These are phyloP conservation scores for Eulithis testata DNA, from an alignment of 2,888 invertebrate genomes.

Conservation along the genomic window DNA sequence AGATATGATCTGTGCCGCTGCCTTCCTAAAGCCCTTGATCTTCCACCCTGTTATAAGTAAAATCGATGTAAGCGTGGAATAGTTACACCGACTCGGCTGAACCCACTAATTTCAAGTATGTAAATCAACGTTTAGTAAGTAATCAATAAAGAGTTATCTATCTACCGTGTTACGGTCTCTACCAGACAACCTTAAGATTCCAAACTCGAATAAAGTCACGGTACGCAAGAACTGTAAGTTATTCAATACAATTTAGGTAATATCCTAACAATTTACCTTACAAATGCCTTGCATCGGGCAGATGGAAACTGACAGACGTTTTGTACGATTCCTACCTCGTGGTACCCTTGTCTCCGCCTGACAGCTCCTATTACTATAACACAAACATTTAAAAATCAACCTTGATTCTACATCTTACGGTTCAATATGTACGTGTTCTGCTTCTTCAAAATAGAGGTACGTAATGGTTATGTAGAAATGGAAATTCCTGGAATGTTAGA, in stretches of 20 bases:
- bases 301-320: conserved; percentile 8
- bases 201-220: no score
- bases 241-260: not conserved
- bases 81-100: no score
- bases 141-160: no score
- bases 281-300: conserved; percentile 3
- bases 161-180: no score
- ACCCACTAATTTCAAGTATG: no score
- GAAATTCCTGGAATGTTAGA: conserved; percentile 10
- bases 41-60: no score
- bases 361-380: conserved; percentile 11
- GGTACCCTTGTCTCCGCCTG: conserved; percentile 12
- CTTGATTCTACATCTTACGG: not conserved
- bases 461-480: conserved; percentile 2
- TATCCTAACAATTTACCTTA: conserved; percentile 1
- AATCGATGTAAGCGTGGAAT: no score
- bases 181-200: no score
- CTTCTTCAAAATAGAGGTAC: not conserved
- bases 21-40: no score
- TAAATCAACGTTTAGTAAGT: no score
- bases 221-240: not conserved
- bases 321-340: conserved; percentile 5
- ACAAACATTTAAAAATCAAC: not conserved
- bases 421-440: not conserved
- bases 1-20: no score